phyloP scores from a whole-genome alignment of 1,140 invertebrate species.

The Chlorops oryzae region DNA sequence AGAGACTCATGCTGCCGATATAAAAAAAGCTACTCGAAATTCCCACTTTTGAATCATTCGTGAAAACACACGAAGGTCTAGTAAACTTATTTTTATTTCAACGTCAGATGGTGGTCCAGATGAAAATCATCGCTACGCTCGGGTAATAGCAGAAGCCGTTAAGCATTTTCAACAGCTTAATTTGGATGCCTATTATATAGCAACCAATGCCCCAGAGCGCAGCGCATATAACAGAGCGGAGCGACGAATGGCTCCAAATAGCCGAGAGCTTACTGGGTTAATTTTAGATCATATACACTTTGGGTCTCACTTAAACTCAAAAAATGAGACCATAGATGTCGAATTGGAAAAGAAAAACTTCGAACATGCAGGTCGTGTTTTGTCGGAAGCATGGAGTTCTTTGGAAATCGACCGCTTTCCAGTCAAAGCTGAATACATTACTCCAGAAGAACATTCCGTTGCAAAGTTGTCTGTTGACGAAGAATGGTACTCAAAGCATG shows the following conservation, averaged over 20 bases:
- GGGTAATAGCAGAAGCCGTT: constrained; percentile 38
- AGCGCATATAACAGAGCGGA: constrained; percentile 36
- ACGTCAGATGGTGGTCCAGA: constrained; percentile 47
- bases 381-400: too few species aligned
- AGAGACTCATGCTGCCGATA: too few species aligned
- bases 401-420: neutral
- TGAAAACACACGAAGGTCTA: too few species aligned
- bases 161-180: constrained; percentile 40
- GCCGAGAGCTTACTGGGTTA: constrained; percentile 27
- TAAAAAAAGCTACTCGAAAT: too few species aligned
- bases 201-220: constrained; percentile 45
- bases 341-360: neutral
- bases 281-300: constrained; percentile 30
- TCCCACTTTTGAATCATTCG: too few species aligned
- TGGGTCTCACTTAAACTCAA: constrained; percentile 34
- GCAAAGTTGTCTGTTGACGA: neutral
- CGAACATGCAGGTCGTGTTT: neutral
- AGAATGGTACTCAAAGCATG: neutral
- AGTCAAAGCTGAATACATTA: neutral
- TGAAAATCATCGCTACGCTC: constrained; percentile 46
- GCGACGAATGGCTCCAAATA: constrained; percentile 33
- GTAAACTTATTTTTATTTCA: too few species aligned
- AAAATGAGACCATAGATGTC: neutral
- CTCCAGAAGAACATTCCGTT: neutral
- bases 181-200: constrained; percentile 47